These are phyloP conservation scores for Eolophus roseicapilla DNA, from an alignment of 2,113 vertebrate species.

Conservation along the genomic window DNA sequence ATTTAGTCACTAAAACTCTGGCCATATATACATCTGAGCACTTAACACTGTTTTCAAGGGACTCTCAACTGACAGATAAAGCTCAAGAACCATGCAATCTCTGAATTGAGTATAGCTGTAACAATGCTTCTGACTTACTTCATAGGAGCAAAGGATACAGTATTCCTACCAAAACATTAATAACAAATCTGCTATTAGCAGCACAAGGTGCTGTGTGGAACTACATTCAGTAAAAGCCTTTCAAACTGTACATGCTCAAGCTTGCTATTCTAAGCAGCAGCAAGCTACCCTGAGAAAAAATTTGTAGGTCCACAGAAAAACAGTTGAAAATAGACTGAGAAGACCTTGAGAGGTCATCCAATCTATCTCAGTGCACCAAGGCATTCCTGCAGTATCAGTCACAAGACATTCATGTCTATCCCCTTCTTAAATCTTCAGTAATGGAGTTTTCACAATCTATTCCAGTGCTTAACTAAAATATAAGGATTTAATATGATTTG, in stretches of 20 bases:
- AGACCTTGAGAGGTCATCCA: not conserved
- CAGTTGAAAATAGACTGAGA: not conserved
- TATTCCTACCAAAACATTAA: not conserved
- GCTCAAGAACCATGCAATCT: accelerated
- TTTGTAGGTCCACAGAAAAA: not conserved
- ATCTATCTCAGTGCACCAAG: not conserved
- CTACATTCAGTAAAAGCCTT: not conserved
- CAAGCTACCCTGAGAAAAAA: not conserved
- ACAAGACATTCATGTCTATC: not conserved
- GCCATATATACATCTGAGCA: not conserved
- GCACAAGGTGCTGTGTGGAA: accelerated
- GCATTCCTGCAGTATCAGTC: not conserved
- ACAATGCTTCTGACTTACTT: not conserved
- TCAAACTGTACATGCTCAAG: accelerated
- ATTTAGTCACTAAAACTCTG: not conserved
- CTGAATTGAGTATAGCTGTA: not conserved
- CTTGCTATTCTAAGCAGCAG: not conserved
- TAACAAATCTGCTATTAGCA: not conserved
- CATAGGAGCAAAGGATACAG: not conserved
- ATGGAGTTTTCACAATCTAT: not conserved
- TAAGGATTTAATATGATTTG: slow-evolving; percentile 38
- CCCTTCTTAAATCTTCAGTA: slow-evolving; percentile 1
- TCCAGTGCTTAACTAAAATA: slow-evolving; percentile 38
- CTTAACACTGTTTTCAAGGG: not conserved
- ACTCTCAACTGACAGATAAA: not conserved